Base-by-base conservation (phyloP, 2,888 invertebrate genomes). In the Gonocerus acuteangulatus region DNA sequence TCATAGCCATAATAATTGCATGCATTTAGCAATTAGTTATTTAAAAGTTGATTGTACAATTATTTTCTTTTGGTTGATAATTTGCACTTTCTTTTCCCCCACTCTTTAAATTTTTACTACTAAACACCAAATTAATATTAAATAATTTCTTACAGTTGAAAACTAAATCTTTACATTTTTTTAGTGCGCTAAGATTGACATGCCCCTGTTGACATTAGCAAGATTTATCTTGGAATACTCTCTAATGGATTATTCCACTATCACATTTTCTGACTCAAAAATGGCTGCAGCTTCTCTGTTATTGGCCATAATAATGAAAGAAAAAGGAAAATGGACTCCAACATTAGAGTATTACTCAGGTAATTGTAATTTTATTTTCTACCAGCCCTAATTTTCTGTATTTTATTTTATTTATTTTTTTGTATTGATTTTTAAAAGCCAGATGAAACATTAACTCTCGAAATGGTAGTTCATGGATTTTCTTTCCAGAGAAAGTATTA, bases 221-320 rank as follows among this genome's bases (percentile, higher is more conserved):
- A 84, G 99, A 65, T 99, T 85, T 77, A 88, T 99, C 71, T 80
- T 99, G 71, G 99, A 99, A 75, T 83, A 86, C 72, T 89, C 94
- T 1, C 78, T 97, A 65, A 86, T 96, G 85, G 94, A 96, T 73
- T 96, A 96, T 74, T 78, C 81, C 11, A 85, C 91, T 60, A 82
- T 90, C 66, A 76, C 79, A 34, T 78, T 82, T 63, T 83, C 86
- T 7, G 97, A 97, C 74, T 95, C 94, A 59, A 84, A 88, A 77
- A 79, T 95, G 78, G 97, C 95, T 19, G 87, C 91, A 44, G 91
- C 94, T 44, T 83, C 89, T 27, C 79, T 97, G 13, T 85, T 87
- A 70, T 80, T 97, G 65, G 95, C 97, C 13, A 77, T 95, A 62
- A 80, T 83, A 68, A 95, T 97, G 91, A 87, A 87, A 73, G 79